Percentiles rank a stretch among this genome's conserved stretches.
Conservation (phyloP, 2,113 vertebrate species). For the Numida meleagris region DNA sequence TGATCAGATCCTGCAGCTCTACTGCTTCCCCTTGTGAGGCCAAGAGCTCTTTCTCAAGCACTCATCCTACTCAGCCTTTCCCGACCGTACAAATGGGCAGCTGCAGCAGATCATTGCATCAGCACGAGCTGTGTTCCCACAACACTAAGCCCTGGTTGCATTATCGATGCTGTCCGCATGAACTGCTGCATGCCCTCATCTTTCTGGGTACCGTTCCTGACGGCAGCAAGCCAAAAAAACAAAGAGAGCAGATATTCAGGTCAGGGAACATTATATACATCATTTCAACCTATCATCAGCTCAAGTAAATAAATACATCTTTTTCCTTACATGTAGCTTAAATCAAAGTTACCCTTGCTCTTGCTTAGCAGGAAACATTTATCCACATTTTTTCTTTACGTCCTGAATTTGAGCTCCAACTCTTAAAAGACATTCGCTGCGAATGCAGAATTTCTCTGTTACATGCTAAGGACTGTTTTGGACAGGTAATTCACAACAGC, state of each 20-base stretch:
- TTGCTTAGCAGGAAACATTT: neutral
- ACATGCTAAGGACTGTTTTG: neutral
- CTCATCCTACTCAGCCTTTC: neutral
- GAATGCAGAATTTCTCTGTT: neutral
- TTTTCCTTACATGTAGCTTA: neutral
- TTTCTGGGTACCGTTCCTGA: neutral
- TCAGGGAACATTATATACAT: conserved; percentile 11
- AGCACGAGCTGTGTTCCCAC: neutral
- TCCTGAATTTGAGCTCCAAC: neutral
- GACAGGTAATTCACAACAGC: neutral
- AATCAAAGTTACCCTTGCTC: neutral
- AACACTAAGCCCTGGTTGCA: neutral
- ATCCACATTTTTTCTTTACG: neutral
- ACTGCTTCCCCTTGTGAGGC: rapidly evolving
- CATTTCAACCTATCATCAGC: conserved; percentile 12
- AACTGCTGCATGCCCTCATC: neutral
- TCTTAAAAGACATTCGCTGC: rapidly evolving
- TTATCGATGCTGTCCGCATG: neutral
- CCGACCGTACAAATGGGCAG: neutral
- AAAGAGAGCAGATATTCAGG: neutral
- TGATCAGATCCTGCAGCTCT: neutral
- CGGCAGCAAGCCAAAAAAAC: neutral
- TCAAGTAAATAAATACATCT: neutral
- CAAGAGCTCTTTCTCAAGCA: neutral
- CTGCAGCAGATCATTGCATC: neutral